phyloP scores from a whole-genome alignment of 23 tunicate species.

The Corella eumyota region DNA sequence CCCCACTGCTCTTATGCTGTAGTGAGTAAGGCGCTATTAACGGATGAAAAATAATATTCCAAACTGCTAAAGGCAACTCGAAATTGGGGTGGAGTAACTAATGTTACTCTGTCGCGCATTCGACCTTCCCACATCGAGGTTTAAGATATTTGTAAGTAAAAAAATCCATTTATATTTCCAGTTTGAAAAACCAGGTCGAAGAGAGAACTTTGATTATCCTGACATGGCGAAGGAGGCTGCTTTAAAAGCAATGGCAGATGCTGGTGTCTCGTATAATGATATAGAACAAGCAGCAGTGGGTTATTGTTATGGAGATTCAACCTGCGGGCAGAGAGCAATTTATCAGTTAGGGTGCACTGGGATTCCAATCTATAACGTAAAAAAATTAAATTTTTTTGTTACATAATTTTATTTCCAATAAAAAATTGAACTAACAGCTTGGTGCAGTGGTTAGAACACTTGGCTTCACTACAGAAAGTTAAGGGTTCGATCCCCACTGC shows the following conservation, averaged over 20 bases:
- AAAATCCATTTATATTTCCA: too few relatives aligned
- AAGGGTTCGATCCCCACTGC: too few relatives aligned
- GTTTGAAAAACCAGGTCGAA: constrained; percentile 98
- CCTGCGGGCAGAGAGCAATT: constrained; percentile 92
- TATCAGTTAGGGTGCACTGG: constrained; percentile 93
- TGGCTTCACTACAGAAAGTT: too few relatives aligned
- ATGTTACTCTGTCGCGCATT: too few relatives aligned
- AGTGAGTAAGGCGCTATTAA: too few relatives aligned
- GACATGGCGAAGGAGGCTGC: constrained; percentile 97
- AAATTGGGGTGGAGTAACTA: too few relatives aligned
- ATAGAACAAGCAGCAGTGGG: constrained; percentile 92
- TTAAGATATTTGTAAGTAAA: too few relatives aligned
- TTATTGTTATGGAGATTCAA: constrained; percentile 94
- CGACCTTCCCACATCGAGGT: not conserved
- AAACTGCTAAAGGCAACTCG: too few relatives aligned
- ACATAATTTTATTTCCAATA: not conserved
- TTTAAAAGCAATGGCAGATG: constrained; percentile 82
- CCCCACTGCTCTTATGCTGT: too few relatives aligned
- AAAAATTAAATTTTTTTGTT: not conserved
- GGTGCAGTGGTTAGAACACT: too few relatives aligned
- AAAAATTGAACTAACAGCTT: too few relatives aligned
- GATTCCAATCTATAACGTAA: constrained; percentile 89
- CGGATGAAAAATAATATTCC: too few relatives aligned
- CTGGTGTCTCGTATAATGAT: constrained; percentile 66
- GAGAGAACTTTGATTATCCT: constrained; percentile 95